Evolutionary conservation across 2,888 invertebrate species (phyloP).

Genomic region (Caenorhabditis virilis): DNA sequence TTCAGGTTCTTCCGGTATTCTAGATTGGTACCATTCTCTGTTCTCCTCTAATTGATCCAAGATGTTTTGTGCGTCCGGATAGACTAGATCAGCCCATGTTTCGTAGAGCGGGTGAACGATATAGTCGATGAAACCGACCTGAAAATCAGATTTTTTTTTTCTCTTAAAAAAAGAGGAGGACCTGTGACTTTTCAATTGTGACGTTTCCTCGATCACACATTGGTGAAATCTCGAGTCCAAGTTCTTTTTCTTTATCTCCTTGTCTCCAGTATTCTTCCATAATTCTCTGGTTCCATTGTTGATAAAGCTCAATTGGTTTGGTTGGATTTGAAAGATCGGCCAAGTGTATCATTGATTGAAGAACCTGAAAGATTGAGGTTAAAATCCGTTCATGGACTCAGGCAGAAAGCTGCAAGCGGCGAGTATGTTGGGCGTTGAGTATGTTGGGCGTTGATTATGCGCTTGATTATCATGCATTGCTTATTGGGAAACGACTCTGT

Average conservation of each 20-base stretch:
- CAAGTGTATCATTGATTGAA: conserved; percentile 98
- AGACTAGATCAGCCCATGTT: conserved; percentile 98
- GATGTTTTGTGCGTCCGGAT: conserved; percentile 97
- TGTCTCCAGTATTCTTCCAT: conserved; percentile 99
- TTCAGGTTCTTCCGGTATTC: conserved; percentile 63
- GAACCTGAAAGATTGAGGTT: conserved; percentile 79
- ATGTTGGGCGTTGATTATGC: no score
- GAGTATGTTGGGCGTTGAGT: no score
- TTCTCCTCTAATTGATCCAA: conserved; percentile 97
- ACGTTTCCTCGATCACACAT: conserved; percentile 98
- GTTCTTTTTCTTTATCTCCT: conserved; percentile 85
- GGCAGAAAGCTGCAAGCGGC: no score
- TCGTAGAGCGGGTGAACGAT: conserved; percentile 99
- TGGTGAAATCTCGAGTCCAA: conserved; percentile 94
- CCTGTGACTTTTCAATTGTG: conserved; percentile 96
- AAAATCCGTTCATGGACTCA: no score
- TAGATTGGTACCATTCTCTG: conserved; percentile 72
- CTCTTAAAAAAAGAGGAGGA: conserved; percentile 53
- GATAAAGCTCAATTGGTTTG: conserved; percentile 91
- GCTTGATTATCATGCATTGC: no score
- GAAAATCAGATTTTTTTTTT: conserved; percentile 12
- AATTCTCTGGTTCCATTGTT: conserved; percentile 88
- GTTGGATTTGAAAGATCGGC: conserved; percentile 91
- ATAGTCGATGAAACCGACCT: conserved; percentile 98
- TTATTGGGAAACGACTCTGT: no score